These are phyloP conservation scores for Tridacna gigas DNA, from an alignment of 2,888 invertebrate species.

Conservation along the genomic window DNA sequence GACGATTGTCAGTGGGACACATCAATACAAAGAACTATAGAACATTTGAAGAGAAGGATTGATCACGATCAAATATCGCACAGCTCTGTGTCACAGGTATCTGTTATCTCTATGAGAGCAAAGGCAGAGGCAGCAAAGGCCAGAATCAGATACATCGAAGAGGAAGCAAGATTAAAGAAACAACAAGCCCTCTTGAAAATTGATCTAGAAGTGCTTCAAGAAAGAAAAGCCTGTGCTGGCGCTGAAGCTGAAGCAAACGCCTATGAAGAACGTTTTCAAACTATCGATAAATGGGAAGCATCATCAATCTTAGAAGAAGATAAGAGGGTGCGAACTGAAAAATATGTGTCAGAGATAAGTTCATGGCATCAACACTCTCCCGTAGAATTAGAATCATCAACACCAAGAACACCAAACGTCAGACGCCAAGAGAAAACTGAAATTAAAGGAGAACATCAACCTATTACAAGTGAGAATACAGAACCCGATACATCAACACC, in stretches of 20 bases:
- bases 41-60: too few relatives aligned
- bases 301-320: background rate
- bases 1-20: too few relatives aligned
- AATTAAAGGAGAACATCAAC: background rate
- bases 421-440: too few relatives aligned
- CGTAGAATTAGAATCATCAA: background rate
- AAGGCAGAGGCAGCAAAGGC: background rate
- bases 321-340: background rate
- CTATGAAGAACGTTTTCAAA: background rate
- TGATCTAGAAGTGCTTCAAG: conserved; percentile 6
- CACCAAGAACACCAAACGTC: background rate
- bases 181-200: conserved; percentile 4
- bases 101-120: too few relatives aligned
- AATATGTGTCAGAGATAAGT: background rate
- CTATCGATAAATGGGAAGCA: background rate
- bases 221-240: conserved; percentile 4
- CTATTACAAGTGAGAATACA: background rate
- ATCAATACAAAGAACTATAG: too few relatives aligned
- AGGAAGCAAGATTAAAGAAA: conserved; percentile 18
- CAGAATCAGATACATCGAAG: conserved; percentile 9
- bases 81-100: too few relatives aligned
- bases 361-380: background rate
- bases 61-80: too few relatives aligned
- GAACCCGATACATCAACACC: background rate
- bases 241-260: conserved; percentile 11